Evolutionary conservation across 2,113 vertebrate species (phyloP), one percentile per base, ranked within the genome.

Genomic region (Hassar affinis): DNA sequence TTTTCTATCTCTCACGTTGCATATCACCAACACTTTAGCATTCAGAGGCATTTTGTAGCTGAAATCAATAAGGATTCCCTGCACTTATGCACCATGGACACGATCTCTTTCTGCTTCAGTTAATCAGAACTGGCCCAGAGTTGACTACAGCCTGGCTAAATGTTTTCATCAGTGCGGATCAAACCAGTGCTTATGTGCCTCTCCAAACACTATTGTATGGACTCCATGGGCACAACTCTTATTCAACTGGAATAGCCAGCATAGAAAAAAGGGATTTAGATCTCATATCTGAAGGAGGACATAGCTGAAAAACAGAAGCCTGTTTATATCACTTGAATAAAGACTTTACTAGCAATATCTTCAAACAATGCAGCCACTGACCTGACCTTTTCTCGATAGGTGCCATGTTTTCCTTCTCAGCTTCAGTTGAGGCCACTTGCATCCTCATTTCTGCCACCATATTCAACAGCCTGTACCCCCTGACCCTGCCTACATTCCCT

Each of bases 341-440:
- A n/a, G 1, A 6, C 15, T 51, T 52, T 30, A 22, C 49, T 69
- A 38, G 35, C 57, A 45, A n/a, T 30, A 45, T 12, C 27, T 59
- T 27, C n/a, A 59, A 49, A 51, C 68, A 61, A 61, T 30, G 10
- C 2, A 30, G 33, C 51, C 22, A 71, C 18, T 69, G 49, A 33
- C 54, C 27, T 62, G 72, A 72, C 9, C 30, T 68, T 74, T 25
- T 68, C 76, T 82, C 33, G 68, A 38, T 77, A 91, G 90, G 90
- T 85, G 90, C 90, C 42, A 91, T 89, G 89, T 91, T 91, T 59
- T 91, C 88, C 35, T 89, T 91, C 87, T 81, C 86, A 0, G 89
- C 88, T 0, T 90, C 88, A 35, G 86, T 86, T 83, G 89, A 91
- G 78, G 87, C 90, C 18, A 84, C 79, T 33, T 90, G 88, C 79